Base-by-base conservation (phyloP, 2,113 vertebrate genomes). In the Odocoileus hemionus region DNA sequence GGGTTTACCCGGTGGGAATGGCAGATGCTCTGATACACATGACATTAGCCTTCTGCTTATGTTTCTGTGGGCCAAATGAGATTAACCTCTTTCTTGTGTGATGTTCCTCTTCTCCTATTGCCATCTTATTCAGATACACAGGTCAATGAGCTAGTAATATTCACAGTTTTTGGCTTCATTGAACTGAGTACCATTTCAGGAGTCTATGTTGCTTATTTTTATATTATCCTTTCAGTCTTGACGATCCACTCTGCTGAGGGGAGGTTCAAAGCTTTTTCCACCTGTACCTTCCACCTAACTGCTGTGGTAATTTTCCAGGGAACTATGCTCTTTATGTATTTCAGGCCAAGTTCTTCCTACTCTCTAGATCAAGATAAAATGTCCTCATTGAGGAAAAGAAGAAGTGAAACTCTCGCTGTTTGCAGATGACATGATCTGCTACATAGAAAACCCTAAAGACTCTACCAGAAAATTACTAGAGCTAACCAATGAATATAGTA, bases 221-320 rank as follows among this genome's bases (percentile, higher is more conserved):
- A 67, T 30, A 97, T 98, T 23, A 84, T 97, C 57, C 6, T 25
- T 6, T 86, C 96, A 1, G 90, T 98, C 16, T 13, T 96, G 9
- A 94, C 17, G 30, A 64, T 64, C 61, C 61, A 64, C 15, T 64
- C 61, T n/a, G 2, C 6, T 7, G 30, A 64, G 15, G 96, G 97
- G 1, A 96, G 43, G 39, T 57, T 80, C 45, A 98, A 96, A 92
- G 96, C 92, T 36, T 96, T 98, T 47, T 98, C 95, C 19, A 98
- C 94, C 3, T 97, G 96, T 12, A 79, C 84, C 15, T 98, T 96
- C 26, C 97, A 97, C 54, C 58, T 98, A 36, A 93, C 82, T 58
- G 47, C 67, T 13, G 97, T 98, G 64, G 36, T 76, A 0, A 54
- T 96, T 26, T 96, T 98, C 45, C 96, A 98, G 45, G 90, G 95